Base-by-base conservation (phyloP, 1,140 invertebrate genomes). In the Drosophila equinoxialis region DNA sequence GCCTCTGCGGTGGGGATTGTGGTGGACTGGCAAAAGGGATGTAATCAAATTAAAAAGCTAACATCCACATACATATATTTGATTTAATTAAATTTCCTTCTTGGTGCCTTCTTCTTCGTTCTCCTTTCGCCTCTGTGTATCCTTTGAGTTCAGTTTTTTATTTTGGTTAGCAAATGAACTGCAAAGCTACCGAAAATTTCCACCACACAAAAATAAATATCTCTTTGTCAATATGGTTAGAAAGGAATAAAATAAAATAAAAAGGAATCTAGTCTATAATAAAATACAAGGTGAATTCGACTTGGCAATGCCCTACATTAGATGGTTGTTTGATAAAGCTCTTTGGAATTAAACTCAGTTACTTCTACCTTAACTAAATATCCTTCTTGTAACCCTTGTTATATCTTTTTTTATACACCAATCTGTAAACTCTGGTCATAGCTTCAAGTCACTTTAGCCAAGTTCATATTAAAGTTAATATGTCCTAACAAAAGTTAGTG, bases 51-150 rank as follows among this genome's bases (percentile, higher is more conserved):
- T 63, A 71, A 77, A 77, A 77, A 77, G 68, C 74, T 59, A 77
- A 58, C 66, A 35, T 42, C 55, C 67, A 57, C 39, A 54, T 60
- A 59, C 37, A 62, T 58, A 74, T 67, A 83, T 78, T 74, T 75
- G 83, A 86, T 86, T 87, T 86, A 87, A 86, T 86, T 86, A 86
- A 73, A 87, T 71, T 85, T 81, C 55, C 67, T 61, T 33, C 55
- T 39, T 48, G 5, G 30, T 35, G 39, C 74, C 59, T 45, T 45
- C 42, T 68, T 41, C 48, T 45, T 45, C 20, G n/a, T n/a, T n/a
- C 17, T 41, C 14, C n/a, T 58, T 48, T 61, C 45, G 65, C 54
- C 30, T 60, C 64, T 17, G 7, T 17, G 3, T 60, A n/a, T 23
- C 37, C 6, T 51, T 51, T 20, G 45, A 23, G 61, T 30, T 17